Base-by-base conservation (phyloP, 2,888 invertebrate species). In the Thecocarcelia acutangulata region DNA sequence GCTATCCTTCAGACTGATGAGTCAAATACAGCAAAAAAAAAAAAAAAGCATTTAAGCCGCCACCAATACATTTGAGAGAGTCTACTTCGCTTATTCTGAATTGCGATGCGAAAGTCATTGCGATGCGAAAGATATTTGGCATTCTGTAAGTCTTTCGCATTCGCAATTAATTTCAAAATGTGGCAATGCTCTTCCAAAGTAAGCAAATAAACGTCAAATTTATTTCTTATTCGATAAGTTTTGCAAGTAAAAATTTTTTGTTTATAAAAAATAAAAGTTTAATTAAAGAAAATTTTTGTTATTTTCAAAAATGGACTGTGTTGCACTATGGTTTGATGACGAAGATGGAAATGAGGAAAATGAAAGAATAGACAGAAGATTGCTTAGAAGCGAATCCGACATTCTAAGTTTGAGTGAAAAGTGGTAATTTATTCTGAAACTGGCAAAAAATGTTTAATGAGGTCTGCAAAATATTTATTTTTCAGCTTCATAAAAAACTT, bases 241-340 rank as follows among this genome's bases (percentile, higher is more conserved):
- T 37, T 12, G 19, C 21, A n/a, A 13, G 19, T n/a, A n/a, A 37
- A 17, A 46, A 46, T n/a, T n/a, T n/a, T n/a, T 54, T 68, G 21
- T 44, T 69, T 50, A 50, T 50, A 50, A 21, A 64, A 28, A n/a
- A n/a, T n/a, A n/a, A n/a, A n/a, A n/a, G n/a, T n/a, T 48, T 46
- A 17, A 17, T 46, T 46, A 4, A 17, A 17, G 15, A 46, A 46
- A 15, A 17, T 46, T 17, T 46, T 15, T n/a, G 17, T 2, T 4
- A 44, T 4, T 46, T 3, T 17, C 4, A 15, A 15, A 46, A 46
- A 46, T 46, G 15, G 46, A 46, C 17, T 46, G 17, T 46, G 46
- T 46, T 15, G 15, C 15, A 15, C 46, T 52, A 8, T 33, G 52
- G 52, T 52, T 52, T 24, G 52, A 52, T 24, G 33, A 33, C 9